Conservation (phyloP, 2,797 vertebrate species). For the Enteromius trimaculatus region DNA sequence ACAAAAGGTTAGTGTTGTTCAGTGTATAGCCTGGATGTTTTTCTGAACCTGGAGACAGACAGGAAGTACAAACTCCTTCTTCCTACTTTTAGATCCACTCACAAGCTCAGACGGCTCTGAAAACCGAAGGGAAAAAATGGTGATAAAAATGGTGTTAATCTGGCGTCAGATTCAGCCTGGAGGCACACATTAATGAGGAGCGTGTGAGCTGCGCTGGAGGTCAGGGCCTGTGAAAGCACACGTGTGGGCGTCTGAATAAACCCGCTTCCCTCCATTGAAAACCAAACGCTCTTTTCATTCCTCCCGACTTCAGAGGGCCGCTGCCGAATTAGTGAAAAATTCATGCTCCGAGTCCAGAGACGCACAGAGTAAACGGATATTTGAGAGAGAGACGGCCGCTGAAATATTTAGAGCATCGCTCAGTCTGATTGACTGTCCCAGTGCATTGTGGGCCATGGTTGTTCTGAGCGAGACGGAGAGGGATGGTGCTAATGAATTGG, state of each 20-base stretch:
- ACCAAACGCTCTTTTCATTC: not conserved
- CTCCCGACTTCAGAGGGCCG: too few relatives aligned
- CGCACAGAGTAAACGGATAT: not conserved
- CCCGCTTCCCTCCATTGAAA: not conserved
- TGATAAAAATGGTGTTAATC: too few relatives aligned
- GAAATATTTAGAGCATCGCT: constrained; percentile 41
- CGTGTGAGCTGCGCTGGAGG: not conserved
- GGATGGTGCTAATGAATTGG: constrained; percentile 72
- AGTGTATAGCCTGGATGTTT: not conserved
- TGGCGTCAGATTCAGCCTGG: too few relatives aligned
- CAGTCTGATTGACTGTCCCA: constrained; percentile 19
- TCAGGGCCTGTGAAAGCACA: not conserved
- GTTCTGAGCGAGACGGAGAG: constrained; percentile 54
- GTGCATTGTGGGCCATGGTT: constrained; percentile 28
- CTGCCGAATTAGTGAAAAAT: not conserved
- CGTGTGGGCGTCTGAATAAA: constrained; percentile 3
- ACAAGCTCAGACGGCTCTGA: too few relatives aligned
- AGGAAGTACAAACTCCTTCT: not conserved
- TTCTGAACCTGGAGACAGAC: not conserved
- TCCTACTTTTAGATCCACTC: too few relatives aligned
- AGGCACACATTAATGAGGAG: not conserved
- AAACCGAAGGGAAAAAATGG: too few relatives aligned
- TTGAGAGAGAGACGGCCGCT: not conserved
- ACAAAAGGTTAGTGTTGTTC: not conserved
- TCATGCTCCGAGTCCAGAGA: not conserved